Evolutionary conservation across 2,888 invertebrate species (phyloP).

Genomic region (Euclidia mi): DNA sequence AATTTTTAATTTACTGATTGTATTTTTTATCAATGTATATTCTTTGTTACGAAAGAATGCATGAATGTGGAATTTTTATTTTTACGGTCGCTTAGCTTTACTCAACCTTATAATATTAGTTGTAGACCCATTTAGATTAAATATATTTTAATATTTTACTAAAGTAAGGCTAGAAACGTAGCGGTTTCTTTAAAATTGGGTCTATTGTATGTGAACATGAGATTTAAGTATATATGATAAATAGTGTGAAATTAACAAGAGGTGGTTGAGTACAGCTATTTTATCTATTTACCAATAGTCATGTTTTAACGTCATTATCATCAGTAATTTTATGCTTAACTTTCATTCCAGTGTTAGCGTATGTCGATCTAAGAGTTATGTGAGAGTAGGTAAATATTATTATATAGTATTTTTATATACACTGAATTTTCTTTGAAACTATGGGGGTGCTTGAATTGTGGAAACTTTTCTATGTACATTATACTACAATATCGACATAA

Average conservation of each 20-base stretch:
- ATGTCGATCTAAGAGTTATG: constrained; percentile 85
- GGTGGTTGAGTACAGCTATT: constrained; percentile 54
- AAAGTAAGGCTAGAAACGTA: neutral
- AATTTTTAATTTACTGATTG: constrained; percentile 80
- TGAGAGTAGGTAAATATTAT: constrained; percentile 73
- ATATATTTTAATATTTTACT: constrained; percentile 5
- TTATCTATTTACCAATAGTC: constrained; percentile 59
- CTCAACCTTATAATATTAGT: constrained; percentile 40
- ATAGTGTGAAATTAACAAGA: constrained; percentile 13
- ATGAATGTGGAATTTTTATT: constrained; percentile 66
- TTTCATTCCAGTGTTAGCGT: constrained; percentile 88
- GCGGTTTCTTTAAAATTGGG: too few species aligned
- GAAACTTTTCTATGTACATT: constrained; percentile 70
- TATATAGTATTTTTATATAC: constrained; percentile 82
- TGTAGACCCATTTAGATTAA: constrained; percentile 7
- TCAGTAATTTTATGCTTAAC: constrained; percentile 79
- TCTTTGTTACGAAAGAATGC: constrained; percentile 65
- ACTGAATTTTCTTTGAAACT: constrained; percentile 69
- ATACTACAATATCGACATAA: constrained; percentile 58
- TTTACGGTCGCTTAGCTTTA: constrained; percentile 45
- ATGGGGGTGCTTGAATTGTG: constrained; percentile 79
- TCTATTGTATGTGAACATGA: constrained; percentile 5
- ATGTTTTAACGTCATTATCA: constrained; percentile 62
- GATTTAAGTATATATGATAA: constrained; percentile 20
- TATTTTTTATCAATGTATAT: constrained; percentile 63